Evolutionary conservation across 2,113 vertebrate species (phyloP), one percentile per base, ranked within the genome.

Genomic region (Lepisosteus oculatus): DNA sequence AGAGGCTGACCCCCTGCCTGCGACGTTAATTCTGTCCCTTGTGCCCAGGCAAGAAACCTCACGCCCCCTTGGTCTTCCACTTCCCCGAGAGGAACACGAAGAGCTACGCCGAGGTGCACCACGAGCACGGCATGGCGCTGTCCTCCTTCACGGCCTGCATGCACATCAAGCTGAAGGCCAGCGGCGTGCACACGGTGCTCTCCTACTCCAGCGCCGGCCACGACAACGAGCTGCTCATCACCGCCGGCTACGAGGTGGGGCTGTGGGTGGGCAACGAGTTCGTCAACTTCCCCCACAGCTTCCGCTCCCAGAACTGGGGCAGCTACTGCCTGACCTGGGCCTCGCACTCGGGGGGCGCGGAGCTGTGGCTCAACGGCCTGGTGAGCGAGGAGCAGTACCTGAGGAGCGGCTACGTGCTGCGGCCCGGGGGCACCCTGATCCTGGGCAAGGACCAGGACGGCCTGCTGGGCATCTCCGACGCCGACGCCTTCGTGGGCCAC

Each of bases 281-380:
- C 2, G 72, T 91, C 54, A 93, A 90, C 74, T 85, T 95, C 54
- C 87, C 88, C 0, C 76, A 92, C 66, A 80, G 80, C 56, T 78
- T 78, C 1, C 63, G 15, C 13, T 76, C 88, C 0, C 71, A 75
- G 3, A 82, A 78, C 0, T 95, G 93, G 93, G 79, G 82, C 54
- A 92, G 94, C 81, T 93, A 89, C 82, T 95, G 92, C 65, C 0
- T 92, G 13, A 86, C 85, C 0, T 96, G 93, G 95, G 77, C 82
- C 0, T 93, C 95, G 42, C 78, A 78, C 55, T 74, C 73, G 0
- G 95, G 95, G 0, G 74, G 43, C 0, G 87, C 81, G 0, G 74
- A 73, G 4, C 72, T 94, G 6, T 94, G 89, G 90, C 85, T 94
- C 42, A 92, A 93, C 0, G 92, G 94, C 0, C 81, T 83, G 2